phyloP scores from a whole-genome alignment of 2,888 invertebrate species.

The Cantharis flavilabris region DNA sequence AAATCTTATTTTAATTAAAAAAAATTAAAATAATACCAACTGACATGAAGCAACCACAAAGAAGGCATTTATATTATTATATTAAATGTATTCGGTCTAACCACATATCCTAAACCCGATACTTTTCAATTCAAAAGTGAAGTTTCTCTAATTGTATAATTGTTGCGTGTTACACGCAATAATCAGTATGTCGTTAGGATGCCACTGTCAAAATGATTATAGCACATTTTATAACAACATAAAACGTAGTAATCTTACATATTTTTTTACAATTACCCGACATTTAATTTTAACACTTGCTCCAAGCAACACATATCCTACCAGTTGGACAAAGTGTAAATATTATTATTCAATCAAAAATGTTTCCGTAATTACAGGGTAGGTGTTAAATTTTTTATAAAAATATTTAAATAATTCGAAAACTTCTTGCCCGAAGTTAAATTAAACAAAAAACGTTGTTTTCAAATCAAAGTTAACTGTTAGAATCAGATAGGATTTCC shows the following conservation, averaged over 20 bases:
- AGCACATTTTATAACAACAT: constrained; percentile 11
- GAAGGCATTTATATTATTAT: constrained; percentile 4
- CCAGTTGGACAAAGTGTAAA: neutral
- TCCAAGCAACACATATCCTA: neutral
- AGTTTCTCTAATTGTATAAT: constrained; percentile 26
- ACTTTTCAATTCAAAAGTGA: constrained; percentile 16
- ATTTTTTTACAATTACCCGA: neutral
- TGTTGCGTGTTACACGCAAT: constrained; percentile 25
- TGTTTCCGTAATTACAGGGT: neutral
- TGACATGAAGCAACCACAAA: constrained; percentile 5
- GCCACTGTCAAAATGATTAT: constrained; percentile 7
- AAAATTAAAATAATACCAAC: neutral
- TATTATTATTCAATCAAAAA: neutral
- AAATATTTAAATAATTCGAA: neutral
- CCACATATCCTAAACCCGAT: constrained; percentile 8
- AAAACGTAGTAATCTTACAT: neutral
- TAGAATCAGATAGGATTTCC: neutral
- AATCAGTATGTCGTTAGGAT: constrained; percentile 11
- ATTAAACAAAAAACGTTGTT: neutral
- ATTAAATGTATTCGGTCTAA: constrained; percentile 3
- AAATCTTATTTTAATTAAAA: neutral
- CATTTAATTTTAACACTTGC: neutral
- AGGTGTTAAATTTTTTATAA: neutral
- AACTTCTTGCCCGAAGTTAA: neutral
- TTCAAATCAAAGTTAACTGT: neutral